phyloP scores from a whole-genome alignment of 2,797 vertebrate species.

The Gallirallus australis region DNA sequence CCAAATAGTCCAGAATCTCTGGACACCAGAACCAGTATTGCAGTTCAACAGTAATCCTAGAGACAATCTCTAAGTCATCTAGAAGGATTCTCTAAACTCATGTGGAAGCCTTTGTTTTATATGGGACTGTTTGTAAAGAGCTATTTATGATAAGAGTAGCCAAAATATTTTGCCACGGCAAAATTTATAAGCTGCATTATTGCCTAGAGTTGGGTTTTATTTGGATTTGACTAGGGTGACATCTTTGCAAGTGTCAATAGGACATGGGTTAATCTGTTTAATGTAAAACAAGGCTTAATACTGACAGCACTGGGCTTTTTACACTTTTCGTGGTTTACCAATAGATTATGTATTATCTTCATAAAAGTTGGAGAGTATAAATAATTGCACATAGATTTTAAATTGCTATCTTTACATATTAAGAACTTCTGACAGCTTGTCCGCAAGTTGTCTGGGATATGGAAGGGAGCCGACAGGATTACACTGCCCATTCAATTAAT shows the following conservation, averaged over 20 bases:
- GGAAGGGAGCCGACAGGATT: background rate
- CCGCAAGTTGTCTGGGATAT: background rate
- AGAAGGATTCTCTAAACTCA: background rate
- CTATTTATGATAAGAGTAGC: background rate
- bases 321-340: background rate
- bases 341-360: background rate
- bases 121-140: background rate
- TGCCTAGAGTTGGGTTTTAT: background rate
- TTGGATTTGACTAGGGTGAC: background rate
- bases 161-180: background rate
- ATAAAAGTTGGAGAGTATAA: background rate
- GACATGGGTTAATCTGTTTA: background rate
- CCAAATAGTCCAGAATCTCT: background rate
- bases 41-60: background rate
- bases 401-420: background rate
- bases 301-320: background rate
- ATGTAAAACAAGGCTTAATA: background rate
- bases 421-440: background rate
- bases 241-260: background rate
- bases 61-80: background rate
- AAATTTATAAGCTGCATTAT: background rate
- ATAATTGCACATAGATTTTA: background rate
- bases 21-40: background rate
- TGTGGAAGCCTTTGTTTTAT: background rate
- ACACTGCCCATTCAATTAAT: background rate